Base-by-base conservation (phyloP, 2,113 vertebrate genomes). In the Calcarius ornatus region DNA sequence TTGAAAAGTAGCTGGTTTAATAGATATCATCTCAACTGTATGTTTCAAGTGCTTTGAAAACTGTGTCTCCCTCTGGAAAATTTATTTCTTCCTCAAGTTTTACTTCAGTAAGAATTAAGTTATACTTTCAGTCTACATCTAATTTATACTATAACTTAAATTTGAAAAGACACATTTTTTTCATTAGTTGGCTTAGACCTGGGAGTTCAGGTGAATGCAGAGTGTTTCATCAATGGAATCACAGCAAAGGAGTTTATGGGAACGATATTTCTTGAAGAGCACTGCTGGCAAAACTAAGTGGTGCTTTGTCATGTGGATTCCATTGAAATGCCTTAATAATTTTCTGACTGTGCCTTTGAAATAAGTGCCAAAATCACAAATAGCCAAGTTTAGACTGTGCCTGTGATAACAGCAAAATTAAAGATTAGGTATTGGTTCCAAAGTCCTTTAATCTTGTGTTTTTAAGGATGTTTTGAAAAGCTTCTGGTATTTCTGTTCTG, bases 271-370 rank as follows among this genome's bases (percentile, higher is more conserved):
- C 68, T 70, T 38, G 11, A 95, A 88, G 10, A 71, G 3, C 40
- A 30, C 24, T 84, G 14, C 64, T 94, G 57, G 54, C 50, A 92
- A 76, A 94, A 93, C 64, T n/a, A 89, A 81, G 15, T 0, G 0
- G 40, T 73, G 13, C 5, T 35, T 56, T 94, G 70, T 81, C 51
- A n/a, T 75, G 69, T 82, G 61, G 12, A 25, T 96, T 96, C 37
- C 57, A 73, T 84, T 84, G 82, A 95, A 94, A 79, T 72, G 56
- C 47, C 40, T 59, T 86, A 84, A 78, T 87, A 56, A 81, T 85
- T 86, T 95, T 92, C 78, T 79, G 43, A 57, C 72, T 86, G 61
- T 96, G 87, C 53, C 79, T 97, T 82, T 91, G 43, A 88, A 77
- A 48, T 87, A 94, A 86, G 21, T 88, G 82, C 72, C 71, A 89